Percentiles rank a stretch among this genome's conserved stretches.
phyloP scores from a whole-genome alignment of 2,888 invertebrate species.

The Troides oblongomaculatus region DNA sequence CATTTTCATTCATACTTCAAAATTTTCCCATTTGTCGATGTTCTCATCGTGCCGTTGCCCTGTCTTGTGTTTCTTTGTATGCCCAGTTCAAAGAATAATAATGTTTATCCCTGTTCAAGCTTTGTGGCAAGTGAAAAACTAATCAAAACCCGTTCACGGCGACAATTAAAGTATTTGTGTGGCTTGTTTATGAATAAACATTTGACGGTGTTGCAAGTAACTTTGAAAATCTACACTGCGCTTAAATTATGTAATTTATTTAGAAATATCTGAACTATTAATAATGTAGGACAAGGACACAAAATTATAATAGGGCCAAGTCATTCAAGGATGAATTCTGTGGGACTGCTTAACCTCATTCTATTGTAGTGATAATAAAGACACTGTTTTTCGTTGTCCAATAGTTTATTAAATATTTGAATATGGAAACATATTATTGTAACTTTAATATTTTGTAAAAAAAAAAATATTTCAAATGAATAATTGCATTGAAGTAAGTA shows the following conservation, averaged over 20 bases:
- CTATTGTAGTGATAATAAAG: background rate
- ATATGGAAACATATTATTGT: too few species aligned
- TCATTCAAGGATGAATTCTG: slow-evolving; percentile 13
- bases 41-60: slow-evolving; percentile 11
- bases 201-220: slow-evolving; percentile 22
- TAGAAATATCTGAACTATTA: slow-evolving; percentile 19
- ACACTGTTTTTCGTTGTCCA: background rate
- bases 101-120: slow-evolving; percentile 4
- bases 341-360: slow-evolving; percentile 18
- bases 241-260: slow-evolving; percentile 27
- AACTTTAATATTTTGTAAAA: too few species aligned
- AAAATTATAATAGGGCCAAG: slow-evolving; percentile 17
- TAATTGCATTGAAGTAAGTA: too few species aligned
- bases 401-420: background rate
- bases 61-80: slow-evolving; percentile 17
- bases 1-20: slow-evolving; percentile 25
- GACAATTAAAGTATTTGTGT: background rate
- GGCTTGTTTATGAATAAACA: slow-evolving; percentile 27
- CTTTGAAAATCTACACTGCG: slow-evolving; percentile 11
- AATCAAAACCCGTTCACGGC: background rate
- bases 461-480: too few species aligned
- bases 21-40: slow-evolving; percentile 19
- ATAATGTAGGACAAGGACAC: slow-evolving; percentile 14
- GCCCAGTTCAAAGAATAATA: background rate
- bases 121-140: slow-evolving; percentile 4